Evolutionary conservation across 2,888 invertebrate genomes (phyloP), one percentile per base, ranked within the genome.

Genomic region (Branchipolynoe longqiensis): DNA sequence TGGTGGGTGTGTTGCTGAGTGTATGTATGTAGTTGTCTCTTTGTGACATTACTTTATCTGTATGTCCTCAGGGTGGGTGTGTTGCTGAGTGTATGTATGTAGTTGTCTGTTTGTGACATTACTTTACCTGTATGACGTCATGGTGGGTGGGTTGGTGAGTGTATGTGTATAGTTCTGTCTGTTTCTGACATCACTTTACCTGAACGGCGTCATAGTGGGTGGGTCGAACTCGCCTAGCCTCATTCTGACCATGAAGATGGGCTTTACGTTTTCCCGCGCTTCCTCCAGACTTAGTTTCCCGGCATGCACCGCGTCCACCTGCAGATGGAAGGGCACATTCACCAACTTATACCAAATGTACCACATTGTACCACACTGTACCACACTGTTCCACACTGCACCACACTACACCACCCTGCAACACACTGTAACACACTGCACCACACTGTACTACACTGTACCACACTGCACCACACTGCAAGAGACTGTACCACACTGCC

Each of bases 211-310:
- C 31, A 85, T 91, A 25, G 54, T 81, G 1, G 84, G 83, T 8
- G 90, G 90, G 84, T 90, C 90, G 84, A 90, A 90, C 73, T 88
- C 87, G 14, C 90, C 90, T 1, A 90, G 84, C 14, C 87, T 81
- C 88, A 90, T 87, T 36, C 90, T 74, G 18, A 89, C 89, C 25
- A 88, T 86, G 82, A 90, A 89, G 33, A 90, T 83, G 18, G 87
- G 88, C 31, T 86, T 59, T 14, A 88, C 84, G 25, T 84, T 86
- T 54, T 89, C 87, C 22, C 69, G 1, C 1, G 87, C 54, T 0
- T 84, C 82, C 25, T 85, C 64, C 81, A 86, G 85, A 3, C 87
- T 88, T 36, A 88, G 82, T 18, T 74, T 41, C 12, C 85, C 85
- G 31, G 31, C 12, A 25, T 41, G 18, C 8, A 84, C 3, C 2